Conservation (phyloP, 2,888 invertebrate genomes). For the Epinotia brunnichana region DNA sequence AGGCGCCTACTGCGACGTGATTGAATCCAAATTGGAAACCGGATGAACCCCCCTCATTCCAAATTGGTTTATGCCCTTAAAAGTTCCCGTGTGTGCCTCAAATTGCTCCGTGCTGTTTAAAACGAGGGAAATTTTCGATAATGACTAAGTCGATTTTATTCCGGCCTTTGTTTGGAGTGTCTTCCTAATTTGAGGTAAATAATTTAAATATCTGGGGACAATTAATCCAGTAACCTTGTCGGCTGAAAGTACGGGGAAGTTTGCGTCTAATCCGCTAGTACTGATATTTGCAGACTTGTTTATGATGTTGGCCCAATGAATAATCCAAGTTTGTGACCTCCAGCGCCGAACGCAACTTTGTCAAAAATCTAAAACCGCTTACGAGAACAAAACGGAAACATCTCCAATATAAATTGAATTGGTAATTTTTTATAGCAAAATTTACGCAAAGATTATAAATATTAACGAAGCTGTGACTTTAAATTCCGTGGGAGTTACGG, state of each 20-base stretch:
- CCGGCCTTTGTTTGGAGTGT: not conserved
- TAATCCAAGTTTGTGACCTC: too few species aligned
- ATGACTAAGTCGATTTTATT: conserved; percentile 25
- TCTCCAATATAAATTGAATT: too few species aligned
- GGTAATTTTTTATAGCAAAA: too few species aligned
- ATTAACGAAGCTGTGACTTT: not conserved
- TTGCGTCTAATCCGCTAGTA: too few species aligned
- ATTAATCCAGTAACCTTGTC: too few species aligned
- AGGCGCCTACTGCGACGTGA: conserved; percentile 55
- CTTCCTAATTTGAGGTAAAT: not conserved
- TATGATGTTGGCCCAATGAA: too few species aligned
- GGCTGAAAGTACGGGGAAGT: too few species aligned
- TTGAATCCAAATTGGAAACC: conserved; percentile 63
- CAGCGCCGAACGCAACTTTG: too few species aligned
- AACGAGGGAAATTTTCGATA: conserved; percentile 30
- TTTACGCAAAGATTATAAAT: not conserved
- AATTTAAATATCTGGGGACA: not conserved
- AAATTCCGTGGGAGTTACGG: not conserved
- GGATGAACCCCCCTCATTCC: conserved; percentile 54
- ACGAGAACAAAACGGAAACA: too few species aligned
- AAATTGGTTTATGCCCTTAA: conserved; percentile 47
- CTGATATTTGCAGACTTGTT: too few species aligned
- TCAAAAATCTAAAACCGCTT: too few species aligned
- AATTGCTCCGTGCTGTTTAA: conserved; percentile 30
- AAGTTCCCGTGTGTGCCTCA: conserved; percentile 37